phyloP scores from a whole-genome alignment of 2,797 vertebrate genomes.

The Characodon lateralis region DNA sequence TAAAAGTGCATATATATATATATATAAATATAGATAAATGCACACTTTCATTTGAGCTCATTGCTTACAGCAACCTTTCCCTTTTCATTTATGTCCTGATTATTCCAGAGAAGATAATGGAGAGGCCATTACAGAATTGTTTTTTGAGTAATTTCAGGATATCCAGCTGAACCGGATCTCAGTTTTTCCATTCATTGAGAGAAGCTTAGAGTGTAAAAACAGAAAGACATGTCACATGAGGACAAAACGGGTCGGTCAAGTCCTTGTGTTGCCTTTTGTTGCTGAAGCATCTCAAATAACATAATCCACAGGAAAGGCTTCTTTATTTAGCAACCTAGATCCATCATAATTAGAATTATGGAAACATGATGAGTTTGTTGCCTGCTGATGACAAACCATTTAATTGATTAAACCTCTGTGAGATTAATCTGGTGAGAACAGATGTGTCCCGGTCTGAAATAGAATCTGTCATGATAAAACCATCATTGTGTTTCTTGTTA shows the following conservation, averaged over 20 bases:
- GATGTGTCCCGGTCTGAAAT: neutral
- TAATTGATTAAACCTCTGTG: neutral
- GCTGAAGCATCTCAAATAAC: constrained; percentile 4
- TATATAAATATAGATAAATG: neutral
- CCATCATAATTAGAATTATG: neutral
- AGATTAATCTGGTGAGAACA: neutral
- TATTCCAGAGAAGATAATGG: constrained; percentile 19
- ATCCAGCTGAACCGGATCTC: constrained; percentile 31
- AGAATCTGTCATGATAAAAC: neutral
- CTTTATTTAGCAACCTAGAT: neutral
- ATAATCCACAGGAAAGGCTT: constrained; percentile 3
- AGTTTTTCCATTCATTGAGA: constrained; percentile 25
- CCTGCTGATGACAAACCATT: neutral
- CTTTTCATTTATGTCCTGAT: neutral
- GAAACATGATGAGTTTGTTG: constrained; percentile 1
- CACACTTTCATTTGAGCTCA: neutral
- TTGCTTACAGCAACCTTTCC: neutral
- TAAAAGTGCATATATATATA: no score
- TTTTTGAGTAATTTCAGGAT: constrained; percentile 13
- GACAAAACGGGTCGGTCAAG: constrained; percentile 21
- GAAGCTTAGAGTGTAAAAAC: constrained; percentile 47
- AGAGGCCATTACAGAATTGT: constrained; percentile 24
- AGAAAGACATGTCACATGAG: constrained; percentile 28
- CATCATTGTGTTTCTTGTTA: neutral
- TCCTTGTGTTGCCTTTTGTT: constrained; percentile 23